phyloP scores from a whole-genome alignment of 2,888 invertebrate species.

The Acleris cristana region DNA sequence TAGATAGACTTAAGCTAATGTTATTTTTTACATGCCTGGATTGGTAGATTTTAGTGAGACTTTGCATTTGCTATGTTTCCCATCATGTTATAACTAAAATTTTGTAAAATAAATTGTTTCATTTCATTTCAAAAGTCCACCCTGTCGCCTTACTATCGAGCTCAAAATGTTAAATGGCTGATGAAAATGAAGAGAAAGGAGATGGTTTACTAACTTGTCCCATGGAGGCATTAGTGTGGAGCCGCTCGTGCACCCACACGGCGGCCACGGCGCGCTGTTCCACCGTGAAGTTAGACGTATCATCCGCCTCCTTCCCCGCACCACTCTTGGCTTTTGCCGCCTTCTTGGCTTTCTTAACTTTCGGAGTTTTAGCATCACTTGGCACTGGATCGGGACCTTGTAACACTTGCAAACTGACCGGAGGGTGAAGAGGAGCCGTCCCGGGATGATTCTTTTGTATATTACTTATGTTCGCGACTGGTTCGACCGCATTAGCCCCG shows the following conservation, averaged over 20 bases:
- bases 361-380: neutral
- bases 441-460: neutral
- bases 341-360: no score
- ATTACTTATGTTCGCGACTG: conserved; percentile 40
- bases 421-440: neutral
- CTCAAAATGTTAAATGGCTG: no score
- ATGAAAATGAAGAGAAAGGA: neutral
- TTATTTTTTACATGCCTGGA: no score
- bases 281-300: conserved; percentile 63
- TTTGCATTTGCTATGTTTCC: no score
- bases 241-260: conserved; percentile 77
- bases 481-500: conserved; percentile 35
- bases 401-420: neutral
- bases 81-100: no score
- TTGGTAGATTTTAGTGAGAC: no score
- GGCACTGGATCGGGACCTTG: neutral
- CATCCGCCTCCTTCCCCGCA: conserved; percentile 42
- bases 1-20: no score
- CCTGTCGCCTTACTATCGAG: no score
- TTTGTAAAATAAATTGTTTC: no score
- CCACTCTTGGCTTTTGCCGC: neutral
- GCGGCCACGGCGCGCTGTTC: conserved; percentile 75
- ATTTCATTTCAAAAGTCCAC: no score
- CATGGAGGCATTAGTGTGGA: conserved; percentile 57
- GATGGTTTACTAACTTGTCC: conserved; percentile 50